Base-by-base conservation (phyloP, 2,888 invertebrate species). In the Lasioglossum figueresi region DNA sequence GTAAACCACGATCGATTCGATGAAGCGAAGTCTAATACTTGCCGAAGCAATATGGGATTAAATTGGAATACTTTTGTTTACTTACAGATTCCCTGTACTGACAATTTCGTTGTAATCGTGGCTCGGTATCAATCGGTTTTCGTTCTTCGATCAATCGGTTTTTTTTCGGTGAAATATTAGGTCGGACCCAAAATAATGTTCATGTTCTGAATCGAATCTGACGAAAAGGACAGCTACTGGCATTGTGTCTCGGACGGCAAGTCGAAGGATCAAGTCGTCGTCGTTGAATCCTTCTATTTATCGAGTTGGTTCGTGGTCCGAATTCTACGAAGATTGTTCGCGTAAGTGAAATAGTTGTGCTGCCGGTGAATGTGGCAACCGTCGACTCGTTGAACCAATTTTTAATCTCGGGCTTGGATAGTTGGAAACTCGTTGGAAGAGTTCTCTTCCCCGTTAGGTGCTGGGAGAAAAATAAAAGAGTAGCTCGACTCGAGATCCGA, bases 381-480 rank as follows among this genome's bases (percentile, higher is more conserved):
- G 43, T 27, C 72, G 63, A 27, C 48, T 45, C 66, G 74, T 31
- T 40, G 45, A 31, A 19, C 16, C 19, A 83, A 79, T 63, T 79
- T 79, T 75, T 48, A 37, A 72, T 79, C 79, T n/a, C 48, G 43
- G 37, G 14, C 10, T 45, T 56, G 16, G 37, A 43, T 75, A 83
- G 63, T 63, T 79, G 59, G 40, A 74, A 84, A 77, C 73, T 82
- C 68, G 56, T 48, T 34, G 79, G 45, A 45, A 34, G 68, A 71
- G 52, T 68, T 63, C 81, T 73, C 79, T 31, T 48, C 27, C 0
- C 27, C 43, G 48, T n/a, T 27, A 40, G 79, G 14, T 45, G 66
- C 66, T 14, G 12, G 63, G 63, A 37, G 75, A 59, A 82, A 83
- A 82, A 78, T 83, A 82, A 56, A 84, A 34, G 59, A 68, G 34